Base-by-base conservation (phyloP, 2,797 vertebrate genomes). In the Alectoris magna region DNA sequence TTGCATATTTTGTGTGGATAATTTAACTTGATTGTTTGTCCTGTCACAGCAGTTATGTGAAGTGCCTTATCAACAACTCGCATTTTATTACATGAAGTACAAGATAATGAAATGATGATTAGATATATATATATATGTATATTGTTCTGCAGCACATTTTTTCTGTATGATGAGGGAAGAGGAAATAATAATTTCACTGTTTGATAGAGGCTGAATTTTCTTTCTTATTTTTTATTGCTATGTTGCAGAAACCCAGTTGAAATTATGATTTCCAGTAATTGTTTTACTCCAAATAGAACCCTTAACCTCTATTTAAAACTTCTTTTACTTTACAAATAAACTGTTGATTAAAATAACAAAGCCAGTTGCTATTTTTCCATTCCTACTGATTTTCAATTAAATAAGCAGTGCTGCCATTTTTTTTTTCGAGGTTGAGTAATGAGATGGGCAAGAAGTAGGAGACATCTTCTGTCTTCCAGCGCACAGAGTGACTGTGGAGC, bases 161-260 rank as follows among this genome's bases (percentile, higher is more conserved):
- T 71, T 49, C 39, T 68, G 49, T 82, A 77, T 87, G 90, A 94
- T 83, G 60, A 68, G 36, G 70, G 88, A 78, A 92, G 38, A 76
- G 14, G 34, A 41, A 63, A 43, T n/a, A 56, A 38, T 63, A 49
- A 49, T 49, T 51, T 76, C 87, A 67, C 24, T 51, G 62, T 82
- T 70, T 89, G 66, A 85, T 82, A 90, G 59, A 58, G 31, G 75
- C 51, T 77, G 93, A 83, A 90, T 94, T 94, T 91, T 89, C 95
- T 94, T 95, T 96, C 38, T 79, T 63, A 70, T 93, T 78, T 71
- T 91, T 41, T 64, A 17, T 92, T 73, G 46, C 87, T 83, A 39
- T 59, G 36, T 71, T 90, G 63, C 70, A 70, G 83, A 78, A 93
- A 89, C 53, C 5, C 66, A 74, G 64, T 69, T 74, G 39, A 75